A percentile compares a stretch with the other conserved stretches of the same genome.
phyloP scores from a whole-genome alignment of 2,888 invertebrate genomes.

The Myopa tessellatipennis region DNA sequence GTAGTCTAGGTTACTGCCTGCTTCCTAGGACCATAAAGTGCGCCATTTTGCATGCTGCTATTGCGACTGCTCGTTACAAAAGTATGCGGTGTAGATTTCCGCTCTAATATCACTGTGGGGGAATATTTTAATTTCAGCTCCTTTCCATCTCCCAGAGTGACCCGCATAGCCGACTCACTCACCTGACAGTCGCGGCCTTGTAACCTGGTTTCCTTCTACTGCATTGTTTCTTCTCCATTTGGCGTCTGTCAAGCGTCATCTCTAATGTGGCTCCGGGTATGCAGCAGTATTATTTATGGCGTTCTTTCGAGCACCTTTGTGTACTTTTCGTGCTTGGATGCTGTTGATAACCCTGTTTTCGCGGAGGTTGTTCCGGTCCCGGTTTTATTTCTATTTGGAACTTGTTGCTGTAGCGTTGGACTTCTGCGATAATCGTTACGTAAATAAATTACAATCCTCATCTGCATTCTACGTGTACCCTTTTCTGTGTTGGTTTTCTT shows the following conservation, averaged over 20 bases:
- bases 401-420: no score
- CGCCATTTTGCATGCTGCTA: not conserved
- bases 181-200: not conserved
- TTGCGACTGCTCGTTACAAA: not conserved
- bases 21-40: not conserved
- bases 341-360: no score
- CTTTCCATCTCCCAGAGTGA: not conserved
- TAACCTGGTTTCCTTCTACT: slow-evolving; percentile 8
- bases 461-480: no score
- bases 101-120: not conserved
- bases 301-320: not conserved
- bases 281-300: not conserved
- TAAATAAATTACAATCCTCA: no score
- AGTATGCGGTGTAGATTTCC: not conserved
- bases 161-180: no score
- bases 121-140: not conserved
- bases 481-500: not conserved
- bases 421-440: no score
- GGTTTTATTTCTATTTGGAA: no score
- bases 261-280: not conserved
- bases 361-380: no score
- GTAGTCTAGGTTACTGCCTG: no score
- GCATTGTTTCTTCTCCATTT: not conserved
- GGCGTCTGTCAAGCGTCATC: no score
- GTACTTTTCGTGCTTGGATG: no score